A percentile compares a stretch with the other conserved stretches of the same genome.
Conservation (phyloP, 2,797 vertebrate species). For the Cynodonichthys magdalenae region DNA sequence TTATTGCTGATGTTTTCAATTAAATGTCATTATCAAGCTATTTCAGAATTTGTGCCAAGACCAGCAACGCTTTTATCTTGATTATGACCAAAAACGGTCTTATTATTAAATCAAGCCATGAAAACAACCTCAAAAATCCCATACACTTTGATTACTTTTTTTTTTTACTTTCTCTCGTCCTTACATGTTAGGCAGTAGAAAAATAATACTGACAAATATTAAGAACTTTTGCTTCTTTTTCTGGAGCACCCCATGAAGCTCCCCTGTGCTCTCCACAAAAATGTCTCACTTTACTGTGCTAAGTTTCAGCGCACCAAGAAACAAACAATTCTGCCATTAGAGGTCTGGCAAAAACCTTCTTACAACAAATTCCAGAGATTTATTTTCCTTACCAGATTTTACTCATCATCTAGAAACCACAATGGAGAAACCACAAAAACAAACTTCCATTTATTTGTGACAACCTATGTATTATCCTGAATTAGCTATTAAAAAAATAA, state of each 20-base stretch:
- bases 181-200: conserved; percentile 37
- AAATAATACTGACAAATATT: conserved; percentile 45
- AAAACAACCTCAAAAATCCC: conserved; percentile 51
- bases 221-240: conserved; percentile 43
- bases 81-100: conserved; percentile 60
- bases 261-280: conserved; percentile 63
- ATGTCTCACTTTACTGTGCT: conserved; percentile 66
- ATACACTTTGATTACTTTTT: conserved; percentile 25
- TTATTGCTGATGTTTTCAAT: conserved; percentile 67
- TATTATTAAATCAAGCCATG: conserved; percentile 47
- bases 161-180: conserved; percentile 31
- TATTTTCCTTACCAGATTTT: conserved; percentile 55
- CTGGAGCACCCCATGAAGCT: conserved; percentile 43
- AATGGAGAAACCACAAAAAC: conserved; percentile 59
- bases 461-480: conserved; percentile 29
- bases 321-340: conserved; percentile 68
- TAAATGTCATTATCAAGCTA: conserved; percentile 68
- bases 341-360: conserved; percentile 59
- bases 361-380: conserved; percentile 54
- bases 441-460: conserved; percentile 48
- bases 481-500: conserved; percentile 20
- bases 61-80: conserved; percentile 55
- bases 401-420: conserved; percentile 61
- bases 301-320: conserved; percentile 62
- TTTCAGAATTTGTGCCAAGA: conserved; percentile 57